Evolutionary conservation across 2,113 vertebrate species (phyloP), one percentile per base, ranked within the genome.

Genomic region (Pterophyllum scalare): DNA sequence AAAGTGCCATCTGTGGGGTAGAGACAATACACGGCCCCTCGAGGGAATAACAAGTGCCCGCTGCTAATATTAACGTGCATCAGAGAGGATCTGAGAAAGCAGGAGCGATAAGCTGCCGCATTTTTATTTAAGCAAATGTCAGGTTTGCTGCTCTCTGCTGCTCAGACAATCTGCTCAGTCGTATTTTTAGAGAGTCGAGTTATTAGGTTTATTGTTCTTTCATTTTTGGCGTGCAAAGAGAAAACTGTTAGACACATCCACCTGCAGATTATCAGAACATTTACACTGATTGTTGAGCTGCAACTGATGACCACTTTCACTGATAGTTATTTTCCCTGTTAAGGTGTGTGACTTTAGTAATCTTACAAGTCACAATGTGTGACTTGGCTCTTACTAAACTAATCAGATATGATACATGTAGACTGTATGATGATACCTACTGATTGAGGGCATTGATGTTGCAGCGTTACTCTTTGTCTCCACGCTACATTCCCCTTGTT

Each of bases 1-100:
- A 91, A 80, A 93, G 84, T 75, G 60, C 87, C 91, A 92, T 92
- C 89, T 94, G 91, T 81, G 64, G 88, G 91, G 80, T 26, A 79
- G 72, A 80, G 80, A 92, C 85, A 91, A 89, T 85, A 17, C 82
- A 74, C 11, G 17, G 24, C 46, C 84, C 87, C 86, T 28, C n/a
- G n/a, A 64, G 86, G 62, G 85, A 67, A 89, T 52, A 84, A 80
- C 90, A 90, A 91, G 87, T 52, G 79, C 84, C 79, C 75, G 60
- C 74, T 83, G 87, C 79, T 87, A 85, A 85, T 91, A 82, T 87
- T 85, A 85, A 88, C 81, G 61, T 17, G 3, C 54, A 86, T 70
- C 31, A 77, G 52, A 70, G 67, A 76, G 75, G 72, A 59, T 26
- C 2, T 2, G 40, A 79, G 43, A 58, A 38, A 83, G 83, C 57